Evolutionary conservation across 2,797 vertebrate genomes (phyloP).

Genomic region (Potorous gilbertii): DNA sequence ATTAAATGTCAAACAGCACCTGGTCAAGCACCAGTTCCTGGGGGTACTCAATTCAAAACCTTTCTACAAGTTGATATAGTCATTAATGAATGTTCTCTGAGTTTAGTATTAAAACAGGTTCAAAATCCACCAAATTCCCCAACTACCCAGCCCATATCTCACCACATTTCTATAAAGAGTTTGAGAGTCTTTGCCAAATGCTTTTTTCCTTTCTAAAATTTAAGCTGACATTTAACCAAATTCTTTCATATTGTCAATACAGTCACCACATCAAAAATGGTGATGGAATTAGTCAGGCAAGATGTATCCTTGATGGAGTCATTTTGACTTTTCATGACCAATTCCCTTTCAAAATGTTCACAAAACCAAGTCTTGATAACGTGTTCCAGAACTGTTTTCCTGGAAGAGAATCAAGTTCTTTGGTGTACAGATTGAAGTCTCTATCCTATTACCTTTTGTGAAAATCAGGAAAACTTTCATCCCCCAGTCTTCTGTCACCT

Average conservation of each 20-base stretch:
- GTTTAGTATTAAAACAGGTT: neutral
- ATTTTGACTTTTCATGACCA: neutral
- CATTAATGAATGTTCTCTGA: neutral
- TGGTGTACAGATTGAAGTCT: neutral
- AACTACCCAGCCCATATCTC: neutral
- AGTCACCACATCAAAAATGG: neutral
- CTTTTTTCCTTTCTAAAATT: neutral
- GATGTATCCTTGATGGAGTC: neutral
- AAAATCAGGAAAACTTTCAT: neutral
- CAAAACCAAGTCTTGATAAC: neutral
- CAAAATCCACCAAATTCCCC: neutral
- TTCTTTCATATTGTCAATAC: neutral
- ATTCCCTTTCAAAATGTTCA: neutral
- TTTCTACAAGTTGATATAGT: neutral
- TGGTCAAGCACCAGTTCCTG: neutral
- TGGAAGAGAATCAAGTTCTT: neutral
- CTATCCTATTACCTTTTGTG: neutral
- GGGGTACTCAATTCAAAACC: neutral
- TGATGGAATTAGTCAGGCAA: neutral
- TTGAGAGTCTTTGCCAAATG: neutral
- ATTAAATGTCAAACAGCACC: neutral
- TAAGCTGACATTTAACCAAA: neutral
- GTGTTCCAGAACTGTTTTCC: neutral
- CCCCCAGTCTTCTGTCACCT: neutral
- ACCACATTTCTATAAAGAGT: neutral